These are phyloP conservation scores for Emesis russula DNA, from an alignment of 2,888 invertebrate genomes.

Conservation along the genomic window DNA sequence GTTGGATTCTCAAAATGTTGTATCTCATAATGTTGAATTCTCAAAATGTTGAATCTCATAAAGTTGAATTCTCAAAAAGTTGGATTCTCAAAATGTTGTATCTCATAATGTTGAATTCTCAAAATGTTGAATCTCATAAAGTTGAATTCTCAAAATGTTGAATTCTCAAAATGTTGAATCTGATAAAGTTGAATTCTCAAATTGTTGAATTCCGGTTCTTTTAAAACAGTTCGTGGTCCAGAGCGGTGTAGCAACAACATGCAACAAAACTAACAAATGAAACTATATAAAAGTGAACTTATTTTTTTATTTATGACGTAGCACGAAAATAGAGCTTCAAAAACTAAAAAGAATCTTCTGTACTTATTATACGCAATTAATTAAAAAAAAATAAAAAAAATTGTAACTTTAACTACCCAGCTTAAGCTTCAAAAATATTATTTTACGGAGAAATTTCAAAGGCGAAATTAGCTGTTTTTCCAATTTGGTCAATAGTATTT, in stretches of 20 bases:
- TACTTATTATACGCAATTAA: not conserved
- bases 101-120: too few relatives aligned
- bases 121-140: too few relatives aligned
- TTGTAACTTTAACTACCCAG: not conserved
- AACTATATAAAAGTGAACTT: not conserved
- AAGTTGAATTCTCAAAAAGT: too few relatives aligned
- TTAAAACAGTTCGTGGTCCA: not conserved
- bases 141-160: too few relatives aligned
- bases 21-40: too few relatives aligned
- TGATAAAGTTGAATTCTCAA: too few relatives aligned
- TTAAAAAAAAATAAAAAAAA: not conserved
- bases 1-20: too few relatives aligned
- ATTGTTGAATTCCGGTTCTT: too few relatives aligned
- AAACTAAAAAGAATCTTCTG: conserved; percentile 8
- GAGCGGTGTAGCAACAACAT: not conserved
- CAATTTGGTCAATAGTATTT: conserved; percentile 1
- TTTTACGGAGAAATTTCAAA: not conserved
- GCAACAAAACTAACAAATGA: not conserved
- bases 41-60: too few relatives aligned
- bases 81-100: too few relatives aligned
- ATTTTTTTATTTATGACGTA: not conserved
- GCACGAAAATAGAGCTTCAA: not conserved
- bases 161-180: too few relatives aligned
- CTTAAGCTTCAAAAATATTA: conserved; percentile 2
- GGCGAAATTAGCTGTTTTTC: not conserved